Evolutionary conservation across 1,140 invertebrate species (phyloP), one percentile per base, ranked within the genome.

Genomic region (Leptoteleia sp.): DNA sequence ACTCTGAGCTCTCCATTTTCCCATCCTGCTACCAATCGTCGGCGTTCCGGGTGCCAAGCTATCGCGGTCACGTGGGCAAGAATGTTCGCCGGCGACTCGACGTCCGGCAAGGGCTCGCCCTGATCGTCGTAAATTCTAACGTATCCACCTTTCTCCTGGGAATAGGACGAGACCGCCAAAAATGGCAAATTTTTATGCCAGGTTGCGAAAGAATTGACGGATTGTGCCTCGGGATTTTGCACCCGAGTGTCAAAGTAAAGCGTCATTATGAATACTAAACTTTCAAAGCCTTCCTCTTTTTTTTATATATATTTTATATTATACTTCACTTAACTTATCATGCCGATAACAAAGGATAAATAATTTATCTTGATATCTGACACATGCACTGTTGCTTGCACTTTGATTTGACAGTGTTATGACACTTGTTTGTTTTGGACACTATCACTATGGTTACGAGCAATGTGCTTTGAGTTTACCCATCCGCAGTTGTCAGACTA

Each of bases 61-160:
- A 98, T 85, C 3, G 93, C 92, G 7, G 95, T 95, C 0, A 95
- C 94, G 90, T 95, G 95, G 52, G 94, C 93, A 0, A 93, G 92
- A 3, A 92, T 86, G 80, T 95, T 92, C 25, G 92, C 91, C 0
- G 94, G 92, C 85, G 94, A 94, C 16, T 94, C 93, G n/a, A 95
- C 93, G 87, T 95, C 94, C 64, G 92, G 92, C 67, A 96, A 87
- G 17, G 93, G 91, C 81, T 96, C 94, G 42, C 96, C 96, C 93
- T 97, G 87, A 90, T 98, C 96, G 84, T 96, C 94, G 83, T 96
- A 97, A 70, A 99, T 93, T 54, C 93, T 95, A 1, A 98, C 94
- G 73, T 94, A 94, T 67, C 96, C 96, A 22, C 96, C 96, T 82
- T 93, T 94, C 64, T 96, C 95, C 87, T 96, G 94, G 80, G 94